Percentiles rank a stretch among this genome's conserved stretches.
phyloP scores from a whole-genome alignment of 2,888 invertebrate species.

The Lydus trimaculatus region DNA sequence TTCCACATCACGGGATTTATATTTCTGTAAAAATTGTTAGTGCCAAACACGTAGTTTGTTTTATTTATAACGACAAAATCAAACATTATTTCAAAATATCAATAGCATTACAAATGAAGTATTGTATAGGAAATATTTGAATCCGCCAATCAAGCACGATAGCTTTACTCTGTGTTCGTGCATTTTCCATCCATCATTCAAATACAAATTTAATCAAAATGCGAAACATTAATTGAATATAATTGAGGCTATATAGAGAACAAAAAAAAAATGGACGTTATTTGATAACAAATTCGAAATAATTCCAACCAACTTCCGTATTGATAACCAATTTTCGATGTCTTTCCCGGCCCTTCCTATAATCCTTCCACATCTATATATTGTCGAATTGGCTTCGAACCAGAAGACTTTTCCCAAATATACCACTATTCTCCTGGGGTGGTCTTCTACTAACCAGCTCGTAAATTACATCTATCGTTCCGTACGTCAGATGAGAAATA shows the following conservation, averaged over 20 bases:
- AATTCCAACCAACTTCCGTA: not conserved
- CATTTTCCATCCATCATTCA: too few relatives aligned
- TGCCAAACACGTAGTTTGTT: not conserved
- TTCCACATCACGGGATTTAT: not conserved
- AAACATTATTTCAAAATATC: constrained; percentile 1
- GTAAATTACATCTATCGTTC: constrained; percentile 48
- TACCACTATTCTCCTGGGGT: constrained; percentile 43
- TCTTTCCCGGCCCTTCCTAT: constrained; percentile 26
- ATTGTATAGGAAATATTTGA: not conserved
- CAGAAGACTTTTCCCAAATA: constrained; percentile 43
- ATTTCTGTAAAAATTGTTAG: not conserved
- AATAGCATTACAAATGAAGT: not conserved
- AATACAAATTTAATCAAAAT: too few relatives aligned
- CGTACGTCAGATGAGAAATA: constrained; percentile 46
- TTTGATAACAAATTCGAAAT: not conserved
- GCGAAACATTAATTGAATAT: too few relatives aligned
- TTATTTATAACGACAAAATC: constrained; percentile 3
- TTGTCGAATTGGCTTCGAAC: constrained; percentile 45
- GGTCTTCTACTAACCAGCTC: constrained; percentile 32
- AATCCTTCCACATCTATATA: constrained; percentile 38
- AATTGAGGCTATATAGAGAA: too few relatives aligned
- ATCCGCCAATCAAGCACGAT: not conserved
- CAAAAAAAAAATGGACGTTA: too few relatives aligned
- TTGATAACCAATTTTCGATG: not conserved
- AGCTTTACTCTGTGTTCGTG: too few relatives aligned